Evolutionary conservation across 2,888 invertebrate species (phyloP).

Genomic region (Epiblema foenella): DNA sequence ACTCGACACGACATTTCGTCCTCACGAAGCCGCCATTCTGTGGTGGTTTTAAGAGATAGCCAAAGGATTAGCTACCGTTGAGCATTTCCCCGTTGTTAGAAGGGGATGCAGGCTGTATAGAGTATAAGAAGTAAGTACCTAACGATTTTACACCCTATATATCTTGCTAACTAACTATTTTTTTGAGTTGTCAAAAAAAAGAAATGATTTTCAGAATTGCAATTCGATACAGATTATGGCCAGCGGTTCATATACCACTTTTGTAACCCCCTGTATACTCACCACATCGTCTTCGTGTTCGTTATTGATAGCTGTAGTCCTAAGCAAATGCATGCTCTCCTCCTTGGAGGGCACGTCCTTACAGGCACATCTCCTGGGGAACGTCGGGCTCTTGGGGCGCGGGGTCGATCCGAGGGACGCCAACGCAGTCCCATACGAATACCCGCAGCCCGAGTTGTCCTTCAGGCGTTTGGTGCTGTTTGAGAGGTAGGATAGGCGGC

Average conservation of each 20-base stretch:
- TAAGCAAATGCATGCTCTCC: conserved; percentile 65
- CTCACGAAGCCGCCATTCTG: neutral
- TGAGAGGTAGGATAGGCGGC: conserved; percentile 65
- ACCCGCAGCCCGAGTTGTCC: conserved; percentile 76
- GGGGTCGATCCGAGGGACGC: conserved; percentile 61
- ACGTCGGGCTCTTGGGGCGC: conserved; percentile 53
- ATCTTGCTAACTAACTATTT: no score
- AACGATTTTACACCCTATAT: no score
- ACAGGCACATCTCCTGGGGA: conserved; percentile 58
- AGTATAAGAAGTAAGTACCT: no score
- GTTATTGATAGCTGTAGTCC: conserved; percentile 75
- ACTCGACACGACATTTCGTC: neutral
- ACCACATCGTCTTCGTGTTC: conserved; percentile 63
- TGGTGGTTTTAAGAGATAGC: neutral
- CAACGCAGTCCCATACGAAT: conserved; percentile 74
- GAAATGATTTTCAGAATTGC: no score
- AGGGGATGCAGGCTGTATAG: neutral
- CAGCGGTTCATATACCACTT: no score
- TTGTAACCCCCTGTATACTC: conserved; percentile 50
- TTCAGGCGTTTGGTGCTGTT: conserved; percentile 72
- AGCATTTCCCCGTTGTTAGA: neutral
- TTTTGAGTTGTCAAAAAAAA: no score
- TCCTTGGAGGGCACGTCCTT: conserved; percentile 62
- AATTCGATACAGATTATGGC: no score
- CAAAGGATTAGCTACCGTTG: neutral